phyloP scores from a whole-genome alignment of 2,113 vertebrate genomes.

The Apus apus region DNA sequence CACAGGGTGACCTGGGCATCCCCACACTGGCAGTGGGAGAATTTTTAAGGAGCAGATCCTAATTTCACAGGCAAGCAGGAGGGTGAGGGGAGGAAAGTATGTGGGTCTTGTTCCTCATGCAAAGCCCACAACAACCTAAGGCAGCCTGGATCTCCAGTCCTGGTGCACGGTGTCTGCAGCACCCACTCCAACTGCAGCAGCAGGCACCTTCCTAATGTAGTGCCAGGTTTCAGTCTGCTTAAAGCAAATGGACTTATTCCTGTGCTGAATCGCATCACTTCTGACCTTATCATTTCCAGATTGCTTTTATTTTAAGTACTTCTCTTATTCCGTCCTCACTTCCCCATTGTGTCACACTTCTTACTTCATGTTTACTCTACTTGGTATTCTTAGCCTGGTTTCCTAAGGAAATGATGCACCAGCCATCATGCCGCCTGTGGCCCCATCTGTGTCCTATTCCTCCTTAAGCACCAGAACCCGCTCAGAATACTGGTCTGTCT shows the following conservation, averaged over 20 bases:
- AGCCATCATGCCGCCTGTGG: background rate
- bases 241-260: background rate
- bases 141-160: too few species aligned
- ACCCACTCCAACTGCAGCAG: background rate
- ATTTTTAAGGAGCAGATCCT: background rate
- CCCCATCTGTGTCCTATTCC: background rate
- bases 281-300: background rate
- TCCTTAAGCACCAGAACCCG: background rate
- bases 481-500: background rate
- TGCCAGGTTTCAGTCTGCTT: background rate
- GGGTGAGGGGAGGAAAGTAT: background rate
- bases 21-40: background rate
- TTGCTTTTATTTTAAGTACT: slow-evolving; percentile 25
- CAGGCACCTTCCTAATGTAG: background rate
- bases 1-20: background rate
- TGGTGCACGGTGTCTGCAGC: accelerated
- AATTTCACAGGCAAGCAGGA: background rate
- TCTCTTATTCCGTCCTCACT: slow-evolving; percentile 28
- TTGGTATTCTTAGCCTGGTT: slow-evolving; percentile 31
- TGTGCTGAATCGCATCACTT: background rate
- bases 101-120: background rate
- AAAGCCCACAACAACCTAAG: background rate
- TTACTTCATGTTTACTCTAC: background rate
- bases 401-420: slow-evolving; percentile 33
- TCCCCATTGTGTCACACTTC: slow-evolving; percentile 18